A percentile compares a stretch with the other conserved stretches of the same genome.
These are phyloP conservation scores for Mohoua ochrocephala DNA, from an alignment of 2,113 vertebrate species.

Conservation along the genomic window DNA sequence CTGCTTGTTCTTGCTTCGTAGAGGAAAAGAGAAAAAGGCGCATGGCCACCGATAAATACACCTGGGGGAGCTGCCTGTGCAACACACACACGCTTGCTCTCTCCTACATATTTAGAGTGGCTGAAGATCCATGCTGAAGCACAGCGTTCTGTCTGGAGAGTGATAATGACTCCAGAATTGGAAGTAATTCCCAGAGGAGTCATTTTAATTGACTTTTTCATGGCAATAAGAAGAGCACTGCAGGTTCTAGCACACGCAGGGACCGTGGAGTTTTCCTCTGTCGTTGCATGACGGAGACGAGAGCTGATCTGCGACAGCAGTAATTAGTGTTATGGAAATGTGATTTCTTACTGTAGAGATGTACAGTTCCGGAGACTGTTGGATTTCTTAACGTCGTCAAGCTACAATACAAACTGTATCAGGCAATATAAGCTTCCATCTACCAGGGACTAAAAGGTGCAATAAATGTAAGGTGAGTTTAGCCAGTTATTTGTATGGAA, in stretches of 20 bases:
- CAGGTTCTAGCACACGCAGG: slow-evolving; percentile 1
- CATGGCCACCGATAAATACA: neutral
- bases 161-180: slow-evolving; percentile 29
- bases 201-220: slow-evolving; percentile 47
- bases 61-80: neutral
- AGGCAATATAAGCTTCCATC: slow-evolving; percentile 55
- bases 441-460: slow-evolving; percentile 51
- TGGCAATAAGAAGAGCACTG: slow-evolving; percentile 67
- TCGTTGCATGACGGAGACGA: neutral
- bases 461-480: slow-evolving; percentile 22
- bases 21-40: neutral
- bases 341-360: slow-evolving; percentile 56
- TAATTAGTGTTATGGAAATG: slow-evolving; percentile 27
- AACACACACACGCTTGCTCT: neutral
- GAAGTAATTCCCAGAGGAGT: slow-evolving; percentile 28
- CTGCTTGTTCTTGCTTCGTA: neutral
- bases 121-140: slow-evolving; percentile 22
- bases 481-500: neutral
- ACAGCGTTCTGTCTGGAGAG: slow-evolving; percentile 28
- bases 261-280: slow-evolving; percentile 32
- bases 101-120: neutral
- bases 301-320: neutral
- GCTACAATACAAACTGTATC: slow-evolving; percentile 40
- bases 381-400: slow-evolving; percentile 26
- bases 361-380: slow-evolving; percentile 49